Evolutionary conservation across 2,113 vertebrate genomes (phyloP).

Genomic region (Nibea coibor): DNA sequence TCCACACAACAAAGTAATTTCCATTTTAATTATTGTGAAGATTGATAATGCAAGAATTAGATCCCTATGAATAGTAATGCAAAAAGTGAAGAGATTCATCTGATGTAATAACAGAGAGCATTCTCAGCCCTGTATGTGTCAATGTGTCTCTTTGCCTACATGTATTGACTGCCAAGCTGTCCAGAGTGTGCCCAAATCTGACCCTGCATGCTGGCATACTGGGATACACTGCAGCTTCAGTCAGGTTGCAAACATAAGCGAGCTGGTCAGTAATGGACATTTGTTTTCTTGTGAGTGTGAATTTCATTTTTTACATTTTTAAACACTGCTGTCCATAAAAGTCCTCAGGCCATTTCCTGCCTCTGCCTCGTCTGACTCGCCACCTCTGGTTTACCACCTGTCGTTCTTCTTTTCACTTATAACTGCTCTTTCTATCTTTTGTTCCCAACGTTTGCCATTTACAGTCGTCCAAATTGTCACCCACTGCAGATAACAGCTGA

Average conservation of each 20-base stretch:
- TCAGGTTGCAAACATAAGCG: too few relatives aligned
- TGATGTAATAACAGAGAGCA: too few relatives aligned
- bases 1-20: too few relatives aligned
- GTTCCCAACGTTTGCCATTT: not conserved
- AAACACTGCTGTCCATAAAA: not conserved
- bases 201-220: not conserved
- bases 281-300: not conserved
- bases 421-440: not conserved
- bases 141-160: too few relatives aligned
- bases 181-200: not conserved
- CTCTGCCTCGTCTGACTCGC: not conserved
- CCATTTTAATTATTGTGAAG: too few relatives aligned
- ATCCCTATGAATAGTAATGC: too few relatives aligned
- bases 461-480: not conserved
- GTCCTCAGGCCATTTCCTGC: conserved; percentile 18
- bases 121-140: too few relatives aligned
- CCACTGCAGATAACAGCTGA: not conserved
- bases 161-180: not conserved
- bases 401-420: conserved; percentile 5
- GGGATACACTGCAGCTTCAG: too few relatives aligned
- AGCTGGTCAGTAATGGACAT: not conserved
- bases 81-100: too few relatives aligned
- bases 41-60: too few relatives aligned
- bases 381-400: conserved; percentile 17
- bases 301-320: not conserved